Base-by-base conservation (phyloP, 2,113 vertebrate genomes). In the Geococcyx californianus region DNA sequence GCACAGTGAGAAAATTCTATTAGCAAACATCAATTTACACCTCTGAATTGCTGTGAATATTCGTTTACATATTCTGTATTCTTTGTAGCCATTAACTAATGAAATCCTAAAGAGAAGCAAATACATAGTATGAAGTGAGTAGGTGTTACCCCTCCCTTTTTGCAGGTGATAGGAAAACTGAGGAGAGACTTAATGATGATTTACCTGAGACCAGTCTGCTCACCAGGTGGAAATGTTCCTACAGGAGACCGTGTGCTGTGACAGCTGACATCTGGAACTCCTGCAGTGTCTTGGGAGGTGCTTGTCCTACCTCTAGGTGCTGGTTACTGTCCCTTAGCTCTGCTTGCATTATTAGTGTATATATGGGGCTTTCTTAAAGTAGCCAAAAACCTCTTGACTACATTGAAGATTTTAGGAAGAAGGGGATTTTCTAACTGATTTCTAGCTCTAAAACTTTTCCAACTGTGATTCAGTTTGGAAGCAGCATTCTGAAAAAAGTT, bases 21-120 rank as follows among this genome's bases (percentile, higher is more conserved):
- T 81, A 96, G 59, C 58, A 96, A 94, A 86, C 54, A 93, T 13
- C 49, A 97, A 91, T 95, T 97, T 95, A 58, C 96, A 96, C 96
- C 67, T 95, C 85, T 93, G 87, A 95, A 80, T 89, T 91, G 51
- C 84, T 90, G 90, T 88, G 92, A 94, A 67, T 93, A 83, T 90
- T 92, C 11, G 13, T 85, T 93, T 94, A 91, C 89, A 89, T 58
- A 69, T 85, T 44, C 74, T 84, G 14, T 69, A 72, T 75, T 52
- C 62, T 93, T 89, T 89, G 49, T 82, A 94, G 77, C 59, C 68
- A 97, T 97, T 94, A 94, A 78, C 56, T 91, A 96, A 94, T 95
- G 69, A 95, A 95, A 74, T 72, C 52, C 42, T 93, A 73, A 89
- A 94, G 56, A 78, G 67, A 90, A 67, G 54, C 38, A 95, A 84